A percentile compares a stretch with the other conserved stretches of the same genome.
Conservation (phyloP, 1,140 invertebrate genomes). For the Hycleus phaleratus region DNA sequence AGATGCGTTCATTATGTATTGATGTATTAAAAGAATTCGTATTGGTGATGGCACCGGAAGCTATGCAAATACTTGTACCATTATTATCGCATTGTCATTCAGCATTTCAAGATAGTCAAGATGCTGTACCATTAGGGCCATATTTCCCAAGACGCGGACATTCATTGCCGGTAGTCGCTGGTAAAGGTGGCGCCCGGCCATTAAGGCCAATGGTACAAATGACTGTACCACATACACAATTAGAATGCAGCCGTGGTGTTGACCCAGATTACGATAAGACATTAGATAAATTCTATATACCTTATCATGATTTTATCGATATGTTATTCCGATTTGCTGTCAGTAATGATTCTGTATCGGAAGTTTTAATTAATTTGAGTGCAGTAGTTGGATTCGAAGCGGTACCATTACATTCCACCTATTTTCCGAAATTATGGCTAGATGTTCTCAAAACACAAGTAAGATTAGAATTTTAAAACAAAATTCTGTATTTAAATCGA, state of each 20-base stretch:
- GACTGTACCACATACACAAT: slow-evolving; percentile 68
- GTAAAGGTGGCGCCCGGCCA: slow-evolving; percentile 55
- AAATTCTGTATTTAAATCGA: slow-evolving; percentile 11
- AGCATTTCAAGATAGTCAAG: slow-evolving; percentile 69
- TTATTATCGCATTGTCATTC: slow-evolving; percentile 77
- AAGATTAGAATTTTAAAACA: slow-evolving; percentile 23
- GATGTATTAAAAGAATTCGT: slow-evolving; percentile 81
- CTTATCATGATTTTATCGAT: slow-evolving; percentile 79
- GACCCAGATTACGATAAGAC: slow-evolving; percentile 74
- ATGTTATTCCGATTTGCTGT: slow-evolving; percentile 83
- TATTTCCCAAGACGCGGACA: slow-evolving; percentile 59
- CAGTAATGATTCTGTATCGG: slow-evolving; percentile 69
- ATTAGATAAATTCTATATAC: slow-evolving; percentile 67
- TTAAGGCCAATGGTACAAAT: slow-evolving; percentile 81
- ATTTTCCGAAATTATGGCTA: slow-evolving; percentile 79
- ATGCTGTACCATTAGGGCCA: slow-evolving; percentile 60
- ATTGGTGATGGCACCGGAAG: slow-evolving; percentile 72
- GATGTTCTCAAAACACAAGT: slow-evolving; percentile 71
- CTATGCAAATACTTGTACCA: slow-evolving; percentile 73
- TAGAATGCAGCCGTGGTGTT: slow-evolving; percentile 64
- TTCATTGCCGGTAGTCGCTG: slow-evolving; percentile 44
- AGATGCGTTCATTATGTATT: slow-evolving; percentile 70
- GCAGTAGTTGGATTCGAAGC: slow-evolving; percentile 83
- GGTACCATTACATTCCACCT: slow-evolving; percentile 69
- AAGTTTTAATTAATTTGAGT: slow-evolving; percentile 69